Evolutionary conservation across 2,888 invertebrate species (phyloP), one percentile per base, ranked within the genome.

Genomic region (Pterobdella sp.): DNA sequence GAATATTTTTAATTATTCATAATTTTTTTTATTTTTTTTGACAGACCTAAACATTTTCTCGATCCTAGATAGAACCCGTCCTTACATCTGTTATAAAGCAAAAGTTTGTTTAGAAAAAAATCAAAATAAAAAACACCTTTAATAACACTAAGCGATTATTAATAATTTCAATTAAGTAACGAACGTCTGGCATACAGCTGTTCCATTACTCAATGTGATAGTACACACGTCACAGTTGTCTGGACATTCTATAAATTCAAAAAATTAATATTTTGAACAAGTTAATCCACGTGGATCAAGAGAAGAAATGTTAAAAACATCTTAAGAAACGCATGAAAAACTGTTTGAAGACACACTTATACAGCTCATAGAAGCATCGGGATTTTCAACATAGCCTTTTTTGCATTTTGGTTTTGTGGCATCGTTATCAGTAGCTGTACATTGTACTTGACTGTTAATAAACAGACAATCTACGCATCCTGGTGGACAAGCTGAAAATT

Each of bases 401-500:
- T 31, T 7, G 63, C 73, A 73, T n/a, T 37, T 1, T 31, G 73
- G 73, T 7, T 1, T 36, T 18, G 26, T 31, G 18, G 32, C 0
- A 0, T 10, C 22, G 29, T 1, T 18, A 1, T 22, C 1, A 37
- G 18, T 37, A 22, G 49, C 49, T 1, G 64, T 32, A n/a, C 73
- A 73, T 31, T 63, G 37, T 32, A 73, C 26, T 31, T 73, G 69
- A 35, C 64, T 66, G 32, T 64, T 64, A 7, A 26, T 36, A 35
- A 73, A 49, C n/a, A 52, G 64, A 60, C 73, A 73, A n/a, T 26
- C 26, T 4, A 36, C 18, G 64, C 73, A 73, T 14, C 73, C 69
- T 29, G 73, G 73, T 7, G 73, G 73, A 73, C 73, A 73, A 63
- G 60, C 73, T 73, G 68, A 31, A 65, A 49, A 14, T 32, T 10